These are phyloP conservation scores for Cryptus viduatorius DNA, from an alignment of 2,888 invertebrate species.

Conservation along the genomic window DNA sequence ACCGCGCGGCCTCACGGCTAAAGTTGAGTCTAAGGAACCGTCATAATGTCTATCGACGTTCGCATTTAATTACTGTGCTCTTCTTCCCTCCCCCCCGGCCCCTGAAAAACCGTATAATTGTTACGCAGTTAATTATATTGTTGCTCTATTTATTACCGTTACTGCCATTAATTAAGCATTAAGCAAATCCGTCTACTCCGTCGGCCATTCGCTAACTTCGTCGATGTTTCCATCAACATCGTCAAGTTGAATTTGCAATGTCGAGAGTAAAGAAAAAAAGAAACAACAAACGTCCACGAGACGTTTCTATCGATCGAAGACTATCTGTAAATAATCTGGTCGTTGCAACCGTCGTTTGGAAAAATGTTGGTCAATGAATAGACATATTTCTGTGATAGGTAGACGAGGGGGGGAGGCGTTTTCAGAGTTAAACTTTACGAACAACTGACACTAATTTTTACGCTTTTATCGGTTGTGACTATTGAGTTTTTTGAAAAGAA, in stretches of 20 bases:
- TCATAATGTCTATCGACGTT: slow-evolving; percentile 61
- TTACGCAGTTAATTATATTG: slow-evolving; percentile 77
- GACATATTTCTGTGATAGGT: slow-evolving; percentile 81
- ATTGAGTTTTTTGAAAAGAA: slow-evolving; percentile 29
- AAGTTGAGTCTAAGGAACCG: slow-evolving; percentile 57
- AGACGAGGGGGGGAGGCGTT: slow-evolving; percentile 66
- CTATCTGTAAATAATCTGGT: slow-evolving; percentile 64
- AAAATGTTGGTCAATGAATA: slow-evolving; percentile 63
- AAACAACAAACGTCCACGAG: slow-evolving; percentile 40
- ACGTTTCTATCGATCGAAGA: slow-evolving; percentile 53
- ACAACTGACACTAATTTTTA: slow-evolving; percentile 48
- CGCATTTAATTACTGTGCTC: slow-evolving; percentile 62
- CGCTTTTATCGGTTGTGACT: slow-evolving; percentile 39
- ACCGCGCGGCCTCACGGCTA: slow-evolving; percentile 58
- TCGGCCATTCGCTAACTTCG: slow-evolving; percentile 61
- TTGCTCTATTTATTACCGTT: slow-evolving; percentile 79
- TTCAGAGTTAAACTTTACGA: slow-evolving; percentile 30
- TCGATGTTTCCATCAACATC: slow-evolving; percentile 41
- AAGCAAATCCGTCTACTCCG: slow-evolving; percentile 61
- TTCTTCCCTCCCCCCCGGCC: slow-evolving; percentile 36
- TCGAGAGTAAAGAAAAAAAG: slow-evolving; percentile 14
- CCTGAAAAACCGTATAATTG: slow-evolving; percentile 72
- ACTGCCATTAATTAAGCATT: slow-evolving; percentile 79
- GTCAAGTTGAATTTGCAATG: slow-evolving; percentile 40
- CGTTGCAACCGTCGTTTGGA: slow-evolving; percentile 52